Conservation (phyloP, 1,140 invertebrate genomes). For the Ditylenchus dipsaci region DNA sequence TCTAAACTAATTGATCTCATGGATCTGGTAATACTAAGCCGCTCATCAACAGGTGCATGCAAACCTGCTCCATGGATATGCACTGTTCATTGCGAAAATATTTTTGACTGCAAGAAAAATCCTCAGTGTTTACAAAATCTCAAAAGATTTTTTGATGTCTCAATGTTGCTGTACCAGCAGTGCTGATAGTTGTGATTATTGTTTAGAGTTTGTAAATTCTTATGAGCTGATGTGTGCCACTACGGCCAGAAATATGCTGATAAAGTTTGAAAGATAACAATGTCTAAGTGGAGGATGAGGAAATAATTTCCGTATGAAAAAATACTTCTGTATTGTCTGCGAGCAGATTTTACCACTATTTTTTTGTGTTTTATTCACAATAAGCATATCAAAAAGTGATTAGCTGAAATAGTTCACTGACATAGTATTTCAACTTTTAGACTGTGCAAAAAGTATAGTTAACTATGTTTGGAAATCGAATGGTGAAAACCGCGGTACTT, state of each 20-base stretch:
- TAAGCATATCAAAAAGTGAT: too few relatives aligned
- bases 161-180: background rate
- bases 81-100: background rate
- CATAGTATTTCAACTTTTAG: too few relatives aligned
- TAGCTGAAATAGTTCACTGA: too few relatives aligned
- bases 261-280: background rate
- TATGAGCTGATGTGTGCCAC: background rate
- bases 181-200: background rate
- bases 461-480: too few relatives aligned
- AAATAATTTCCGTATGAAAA: too few relatives aligned
- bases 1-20: constrained; percentile 12
- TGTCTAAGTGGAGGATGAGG: background rate
- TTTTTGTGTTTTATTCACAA: too few relatives aligned
- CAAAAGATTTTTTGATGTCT: background rate
- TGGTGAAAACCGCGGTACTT: too few relatives aligned
- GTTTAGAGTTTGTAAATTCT: background rate
- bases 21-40: constrained; percentile 14
- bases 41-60: background rate
- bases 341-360: too few relatives aligned
- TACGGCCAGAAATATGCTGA: background rate
- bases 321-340: too few relatives aligned
- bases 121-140: background rate
- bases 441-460: too few relatives aligned
- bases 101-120: background rate
- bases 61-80: background rate